Percentiles rank a stretch among this genome's conserved stretches.
Evolutionary conservation across 1,140 invertebrate species (phyloP).

Genomic region (Eupristina koningsbergeri): DNA sequence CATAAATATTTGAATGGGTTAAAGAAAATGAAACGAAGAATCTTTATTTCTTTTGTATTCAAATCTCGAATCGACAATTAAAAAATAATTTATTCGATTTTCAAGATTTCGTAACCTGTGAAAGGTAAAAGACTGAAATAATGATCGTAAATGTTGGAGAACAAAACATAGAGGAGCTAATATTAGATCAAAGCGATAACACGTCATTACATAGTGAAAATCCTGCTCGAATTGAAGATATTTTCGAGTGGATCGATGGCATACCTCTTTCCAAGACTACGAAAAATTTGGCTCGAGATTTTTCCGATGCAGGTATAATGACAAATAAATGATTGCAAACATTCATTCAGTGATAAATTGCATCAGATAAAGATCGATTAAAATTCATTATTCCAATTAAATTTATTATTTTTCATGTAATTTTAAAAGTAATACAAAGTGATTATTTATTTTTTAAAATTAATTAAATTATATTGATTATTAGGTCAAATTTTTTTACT

Average conservation of each 20-base stretch:
- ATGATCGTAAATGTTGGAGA: not conserved
- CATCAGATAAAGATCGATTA: too few relatives aligned
- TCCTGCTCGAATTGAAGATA: conserved; percentile 56
- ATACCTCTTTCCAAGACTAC: conserved; percentile 76
- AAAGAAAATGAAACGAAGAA: not conserved
- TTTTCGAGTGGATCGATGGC: conserved; percentile 76
- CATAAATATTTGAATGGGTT: not conserved
- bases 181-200: conserved; percentile 7
- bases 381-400: too few relatives aligned
- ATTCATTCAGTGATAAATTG: too few relatives aligned
- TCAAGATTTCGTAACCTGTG: not conserved
- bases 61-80: not conserved
- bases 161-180: conserved; percentile 18
- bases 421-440: too few relatives aligned
- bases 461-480: too few relatives aligned
- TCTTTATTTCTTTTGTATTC: not conserved
- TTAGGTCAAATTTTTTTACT: too few relatives aligned
- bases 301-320: conserved; percentile 78
- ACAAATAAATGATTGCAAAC: too few relatives aligned
- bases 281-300: conserved; percentile 78
- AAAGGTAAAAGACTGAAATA: not conserved
- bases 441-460: too few relatives aligned
- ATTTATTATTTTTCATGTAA: too few relatives aligned
- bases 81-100: not conserved
- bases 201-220: conserved; percentile 6